phyloP scores from a whole-genome alignment of 2,113 vertebrate genomes.

The Crotalus helleri region DNA sequence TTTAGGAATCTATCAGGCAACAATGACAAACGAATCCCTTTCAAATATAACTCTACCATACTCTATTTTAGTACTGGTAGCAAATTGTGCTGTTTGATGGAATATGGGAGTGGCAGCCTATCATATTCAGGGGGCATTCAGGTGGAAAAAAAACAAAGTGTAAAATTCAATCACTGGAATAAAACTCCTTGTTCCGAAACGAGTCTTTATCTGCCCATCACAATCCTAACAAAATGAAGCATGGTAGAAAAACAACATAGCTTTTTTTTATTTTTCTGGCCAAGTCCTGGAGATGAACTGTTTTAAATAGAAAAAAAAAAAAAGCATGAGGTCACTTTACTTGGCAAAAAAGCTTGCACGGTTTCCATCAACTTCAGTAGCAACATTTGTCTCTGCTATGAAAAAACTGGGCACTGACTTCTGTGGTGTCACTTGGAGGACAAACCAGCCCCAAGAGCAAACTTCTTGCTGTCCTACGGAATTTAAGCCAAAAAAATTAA shows the following conservation, averaged over 20 bases:
- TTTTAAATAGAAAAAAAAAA: constrained; percentile 1
- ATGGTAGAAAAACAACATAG: background rate
- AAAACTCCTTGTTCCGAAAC: constrained; percentile 25
- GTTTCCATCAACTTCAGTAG: background rate
- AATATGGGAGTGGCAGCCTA: background rate
- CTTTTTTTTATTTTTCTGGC: constrained; percentile 8
- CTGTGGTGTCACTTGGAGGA: background rate
- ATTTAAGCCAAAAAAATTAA: background rate
- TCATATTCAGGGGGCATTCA: background rate
- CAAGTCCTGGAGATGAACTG: background rate
- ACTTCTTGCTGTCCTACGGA: constrained; percentile 2
- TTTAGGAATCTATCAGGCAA: constrained; percentile 44
- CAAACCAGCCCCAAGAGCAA: background rate
- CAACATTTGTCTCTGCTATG: background rate
- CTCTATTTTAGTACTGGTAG: background rate
- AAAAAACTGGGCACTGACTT: constrained; percentile 7
- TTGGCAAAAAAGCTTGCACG: background rate
- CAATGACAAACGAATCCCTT: background rate
- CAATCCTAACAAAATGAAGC: background rate
- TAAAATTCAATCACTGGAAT: constrained; percentile 20
- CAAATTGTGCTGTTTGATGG: background rate
- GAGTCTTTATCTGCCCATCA: constrained; percentile 8
- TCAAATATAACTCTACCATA: background rate
- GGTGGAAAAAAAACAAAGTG: constrained; percentile 18
- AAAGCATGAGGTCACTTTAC: background rate